Evolutionary conservation across 1,140 invertebrate genomes (phyloP).

Genomic region (Drosophila ironensis): DNA sequence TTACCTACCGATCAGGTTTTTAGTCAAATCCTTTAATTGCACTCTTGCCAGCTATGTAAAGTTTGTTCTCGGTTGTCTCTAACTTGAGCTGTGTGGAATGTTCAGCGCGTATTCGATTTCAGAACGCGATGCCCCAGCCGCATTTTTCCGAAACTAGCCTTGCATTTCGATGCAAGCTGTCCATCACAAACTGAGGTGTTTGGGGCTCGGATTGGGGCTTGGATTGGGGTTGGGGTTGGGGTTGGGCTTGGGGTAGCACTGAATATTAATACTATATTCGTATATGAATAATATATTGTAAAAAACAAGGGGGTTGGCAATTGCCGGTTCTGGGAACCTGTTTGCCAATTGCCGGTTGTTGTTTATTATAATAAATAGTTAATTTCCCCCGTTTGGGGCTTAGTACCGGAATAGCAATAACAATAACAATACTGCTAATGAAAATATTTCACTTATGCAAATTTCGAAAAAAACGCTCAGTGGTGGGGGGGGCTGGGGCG

Average conservation of each 20-base stretch:
- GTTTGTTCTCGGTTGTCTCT: too few relatives aligned
- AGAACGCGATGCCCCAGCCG: background rate
- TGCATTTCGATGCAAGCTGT: constrained; percentile 11
- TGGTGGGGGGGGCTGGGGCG: background rate
- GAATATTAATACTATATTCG: too few relatives aligned
- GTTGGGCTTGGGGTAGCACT: background rate
- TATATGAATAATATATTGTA: too few relatives aligned
- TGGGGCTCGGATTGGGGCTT: background rate
- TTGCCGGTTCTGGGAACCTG: constrained; percentile 10
- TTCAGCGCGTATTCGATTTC: too few relatives aligned
- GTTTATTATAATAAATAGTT: constrained; percentile 48
- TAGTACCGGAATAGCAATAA: background rate
- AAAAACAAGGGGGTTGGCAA: background rate
- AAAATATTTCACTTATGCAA: constrained; percentile 54
- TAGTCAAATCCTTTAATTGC: too few relatives aligned
- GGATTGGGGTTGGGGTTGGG: too few relatives aligned
- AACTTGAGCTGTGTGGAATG: too few relatives aligned
- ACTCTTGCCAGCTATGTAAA: too few relatives aligned
- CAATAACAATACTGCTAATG: constrained; percentile 42
- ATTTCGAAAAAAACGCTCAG: background rate
- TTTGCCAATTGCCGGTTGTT: constrained; percentile 26
- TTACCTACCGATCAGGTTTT: too few relatives aligned
- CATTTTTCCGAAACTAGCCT: background rate
- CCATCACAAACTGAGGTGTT: background rate
- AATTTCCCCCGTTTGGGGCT: constrained; percentile 2